Evolutionary conservation across 2,888 invertebrate genomes (phyloP).

Genomic region (Rhorus exstirpatorius): DNA sequence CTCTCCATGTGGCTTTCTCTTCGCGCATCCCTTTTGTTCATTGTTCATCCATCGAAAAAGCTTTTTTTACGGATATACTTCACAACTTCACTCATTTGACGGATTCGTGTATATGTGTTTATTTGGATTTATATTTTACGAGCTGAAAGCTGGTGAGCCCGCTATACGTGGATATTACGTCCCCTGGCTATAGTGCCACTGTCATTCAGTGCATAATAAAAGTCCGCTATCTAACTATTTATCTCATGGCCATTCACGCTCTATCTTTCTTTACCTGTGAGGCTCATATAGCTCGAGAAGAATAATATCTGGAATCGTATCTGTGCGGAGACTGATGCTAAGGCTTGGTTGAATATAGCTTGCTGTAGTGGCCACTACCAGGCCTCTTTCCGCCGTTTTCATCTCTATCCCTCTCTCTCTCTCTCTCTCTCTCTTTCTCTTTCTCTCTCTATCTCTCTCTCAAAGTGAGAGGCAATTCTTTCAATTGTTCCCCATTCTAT

Average conservation of each 20-base stretch:
- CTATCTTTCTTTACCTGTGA: conserved; percentile 57
- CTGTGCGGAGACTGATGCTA: conserved; percentile 31
- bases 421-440: background rate
- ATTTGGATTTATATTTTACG: conserved; percentile 46
- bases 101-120: background rate
- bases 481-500: conserved; percentile 68
- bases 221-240: conserved; percentile 45
- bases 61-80: background rate
- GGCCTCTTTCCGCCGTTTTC: background rate
- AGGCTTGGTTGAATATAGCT: conserved; percentile 17
- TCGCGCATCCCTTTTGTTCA: conserved; percentile 6
- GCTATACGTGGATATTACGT: conserved; percentile 29
- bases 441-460: conserved; percentile 22
- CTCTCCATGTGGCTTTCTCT: conserved; percentile 10
- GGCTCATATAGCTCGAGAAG: conserved; percentile 27
- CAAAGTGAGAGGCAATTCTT: conserved; percentile 64
- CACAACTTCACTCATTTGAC: conserved; percentile 11
- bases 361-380: conserved; percentile 41
- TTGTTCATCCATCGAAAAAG: conserved; percentile 8
- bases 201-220: conserved; percentile 47
- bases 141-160: conserved; percentile 4
- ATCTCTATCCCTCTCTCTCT: background rate
- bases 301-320: conserved; percentile 63
- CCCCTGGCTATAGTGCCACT: conserved; percentile 3
- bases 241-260: conserved; percentile 58